Conservation (phyloP, 2,888 invertebrate species). For the Lypha dubia region DNA sequence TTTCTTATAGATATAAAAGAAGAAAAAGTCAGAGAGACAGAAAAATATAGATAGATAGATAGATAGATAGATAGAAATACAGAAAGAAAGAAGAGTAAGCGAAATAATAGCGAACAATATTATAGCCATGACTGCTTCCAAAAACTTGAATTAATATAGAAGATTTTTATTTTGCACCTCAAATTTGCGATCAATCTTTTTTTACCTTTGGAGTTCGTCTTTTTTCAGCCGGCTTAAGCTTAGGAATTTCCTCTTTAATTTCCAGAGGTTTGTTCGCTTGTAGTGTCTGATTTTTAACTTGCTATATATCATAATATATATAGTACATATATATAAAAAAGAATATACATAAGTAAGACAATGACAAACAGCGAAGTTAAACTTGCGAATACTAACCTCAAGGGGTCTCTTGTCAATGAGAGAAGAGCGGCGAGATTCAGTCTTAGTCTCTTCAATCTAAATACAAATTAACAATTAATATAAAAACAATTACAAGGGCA, state of each 20-base stretch:
- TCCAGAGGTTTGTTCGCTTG: conserved; percentile 84
- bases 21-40: neutral
- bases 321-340: conserved; percentile 13
- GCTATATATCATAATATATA: no score
- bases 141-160: neutral
- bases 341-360: neutral
- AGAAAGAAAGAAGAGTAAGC: neutral
- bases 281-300: conserved; percentile 77
- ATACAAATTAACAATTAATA: conserved; percentile 7
- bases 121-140: neutral
- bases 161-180: neutral
- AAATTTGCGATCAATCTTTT: neutral
- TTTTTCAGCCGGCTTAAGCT: conserved; percentile 85
- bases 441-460: conserved; percentile 77
- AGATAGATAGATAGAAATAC: neutral
- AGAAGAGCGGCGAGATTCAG: conserved; percentile 80
- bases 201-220: conserved; percentile 80
- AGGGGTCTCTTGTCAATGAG: conserved; percentile 79
- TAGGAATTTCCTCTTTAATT: conserved; percentile 86
- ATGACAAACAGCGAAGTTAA: neutral
- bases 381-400: conserved; percentile 77
- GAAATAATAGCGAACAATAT: neutral
- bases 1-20: neutral
- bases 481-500: neutral
- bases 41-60: neutral